Evolutionary conservation across 92 coral and sea anemone genomes (phyloP), one percentile per base, ranked within the genome.

Genomic region (Hydrozoanthus gracilis): DNA sequence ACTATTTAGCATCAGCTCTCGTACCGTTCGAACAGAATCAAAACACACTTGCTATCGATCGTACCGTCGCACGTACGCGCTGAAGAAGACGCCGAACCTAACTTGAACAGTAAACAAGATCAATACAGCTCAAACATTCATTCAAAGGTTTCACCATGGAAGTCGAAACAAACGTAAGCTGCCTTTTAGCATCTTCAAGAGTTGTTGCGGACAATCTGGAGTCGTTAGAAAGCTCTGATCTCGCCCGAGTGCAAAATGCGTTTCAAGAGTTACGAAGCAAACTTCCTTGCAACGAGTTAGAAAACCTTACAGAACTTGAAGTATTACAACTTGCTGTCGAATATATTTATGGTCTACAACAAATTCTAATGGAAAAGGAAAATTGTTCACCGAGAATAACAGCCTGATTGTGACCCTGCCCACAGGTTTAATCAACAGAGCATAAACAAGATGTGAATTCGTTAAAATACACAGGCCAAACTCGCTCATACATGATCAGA

Each of bases 301-400:
- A 91, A 78, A 78, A 88, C n/a, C 87, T 91, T 39, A 77, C 93
- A 4, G 93, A 91, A 11, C 86, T 91, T 10, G 93, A 91, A 52
- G 88, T 91, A 5, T 79, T 91, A 10, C 86, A 71, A 12, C 91
- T 88, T 16, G 93, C 93, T 10, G 75, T 88, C 69, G 93, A 91
- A 46, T 91, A 91, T 51, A 91, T 91, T 20, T 90, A 78, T 49
- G 87, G 76, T n/a, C 73, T 91, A 48, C 88, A 91, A 46, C 87
- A 85, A 58, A 79, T 91, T 58, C 89, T 91, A 18, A 47, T 49
- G 85, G 85, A 80, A 35, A 80, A 80, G 50, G 85, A 80, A 65
- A 80, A 66, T n/a, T 74, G 66, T 8, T 47, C 73, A 66, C 72
- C 85, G n/a, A 6, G 66, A 64, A 4, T 64, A 80, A 80, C 73